Evolutionary conservation across 2,797 vertebrate genomes (phyloP).

Genomic region (Tapirus indicus): DNA sequence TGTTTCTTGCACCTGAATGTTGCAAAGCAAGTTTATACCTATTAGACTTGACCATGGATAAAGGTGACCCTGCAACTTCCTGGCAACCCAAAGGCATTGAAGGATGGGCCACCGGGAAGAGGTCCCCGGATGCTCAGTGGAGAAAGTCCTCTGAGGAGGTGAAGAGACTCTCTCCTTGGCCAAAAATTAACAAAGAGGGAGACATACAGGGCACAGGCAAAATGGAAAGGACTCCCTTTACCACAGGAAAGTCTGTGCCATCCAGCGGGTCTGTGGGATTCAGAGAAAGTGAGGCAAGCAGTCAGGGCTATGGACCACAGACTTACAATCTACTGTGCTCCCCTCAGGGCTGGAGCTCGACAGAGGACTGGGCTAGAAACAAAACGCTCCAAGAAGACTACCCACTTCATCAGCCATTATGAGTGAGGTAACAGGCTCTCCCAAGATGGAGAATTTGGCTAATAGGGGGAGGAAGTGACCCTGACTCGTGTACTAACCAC

Average conservation of each 20-base stretch:
- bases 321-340: not conserved
- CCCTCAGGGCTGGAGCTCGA: not conserved
- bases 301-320: not conserved
- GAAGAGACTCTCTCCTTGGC: not conserved
- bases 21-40: not conserved
- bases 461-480: not conserved
- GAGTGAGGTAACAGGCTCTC: not conserved
- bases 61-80: not conserved
- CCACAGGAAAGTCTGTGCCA: too few relatives aligned
- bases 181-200: not conserved
- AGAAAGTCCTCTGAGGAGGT: not conserved
- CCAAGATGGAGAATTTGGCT: not conserved
- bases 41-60: not conserved
- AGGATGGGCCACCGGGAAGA: not conserved
- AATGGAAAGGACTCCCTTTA: not conserved
- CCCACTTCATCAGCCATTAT: not conserved
- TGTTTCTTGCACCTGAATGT: not conserved
- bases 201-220: not conserved
- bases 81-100: not conserved
- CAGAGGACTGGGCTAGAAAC: not conserved
- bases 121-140: not conserved
- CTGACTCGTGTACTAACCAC: not conserved
- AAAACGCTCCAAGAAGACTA: not conserved
- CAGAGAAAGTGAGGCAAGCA: not conserved
- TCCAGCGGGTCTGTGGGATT: not conserved